A percentile compares a stretch with the other conserved stretches of the same genome.
These are phyloP conservation scores for Linurgus olivaceus DNA, from an alignment of 2,797 vertebrate species.

Conservation along the genomic window DNA sequence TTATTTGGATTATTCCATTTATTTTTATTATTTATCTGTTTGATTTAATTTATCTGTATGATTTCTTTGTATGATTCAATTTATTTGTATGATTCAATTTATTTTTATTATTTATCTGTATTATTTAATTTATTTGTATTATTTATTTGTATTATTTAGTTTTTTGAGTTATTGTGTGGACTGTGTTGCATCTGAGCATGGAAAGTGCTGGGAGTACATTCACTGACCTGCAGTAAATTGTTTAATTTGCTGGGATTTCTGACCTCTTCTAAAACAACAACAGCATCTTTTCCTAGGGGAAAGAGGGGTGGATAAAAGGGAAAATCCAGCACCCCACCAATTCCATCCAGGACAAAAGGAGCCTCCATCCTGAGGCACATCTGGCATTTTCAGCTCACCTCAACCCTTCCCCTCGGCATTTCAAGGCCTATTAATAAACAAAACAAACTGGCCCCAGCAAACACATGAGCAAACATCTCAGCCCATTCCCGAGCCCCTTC, in stretches of 20 bases:
- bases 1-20: not conserved
- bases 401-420: conserved; percentile 22
- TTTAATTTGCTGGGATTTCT: not conserved
- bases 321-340: not conserved
- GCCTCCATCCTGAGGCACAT: not conserved
- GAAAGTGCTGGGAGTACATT: not conserved
- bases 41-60: not conserved
- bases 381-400: conserved; percentile 24
- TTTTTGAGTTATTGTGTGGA: not conserved
- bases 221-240: not conserved
- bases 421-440: conserved; percentile 50
- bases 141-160: not conserved
- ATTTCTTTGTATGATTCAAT: not conserved
- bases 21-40: no score
- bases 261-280: not conserved
- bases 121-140: not conserved
- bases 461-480: conserved; percentile 9
- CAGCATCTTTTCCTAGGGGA: not conserved
- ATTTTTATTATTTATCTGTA: not conserved
- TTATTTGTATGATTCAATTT: not conserved
- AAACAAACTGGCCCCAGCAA: conserved; percentile 25
- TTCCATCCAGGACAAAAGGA: conserved; percentile 6
- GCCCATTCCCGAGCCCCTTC: not conserved
- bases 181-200: not conserved
- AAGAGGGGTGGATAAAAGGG: not conserved